Base-by-base conservation (phyloP, 2,888 invertebrate genomes). In the Ceramica pisi region DNA sequence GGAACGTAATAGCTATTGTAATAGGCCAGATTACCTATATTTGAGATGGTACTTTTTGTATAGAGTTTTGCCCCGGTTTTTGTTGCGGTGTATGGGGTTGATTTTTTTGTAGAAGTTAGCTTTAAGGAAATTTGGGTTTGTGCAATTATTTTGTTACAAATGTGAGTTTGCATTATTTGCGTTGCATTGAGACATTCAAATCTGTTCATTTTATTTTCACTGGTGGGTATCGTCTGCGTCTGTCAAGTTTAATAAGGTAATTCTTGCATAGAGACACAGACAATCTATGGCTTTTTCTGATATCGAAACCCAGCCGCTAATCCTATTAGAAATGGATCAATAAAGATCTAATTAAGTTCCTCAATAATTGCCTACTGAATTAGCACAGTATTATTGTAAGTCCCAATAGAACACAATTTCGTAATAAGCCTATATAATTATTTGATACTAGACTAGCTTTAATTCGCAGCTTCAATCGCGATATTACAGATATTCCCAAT, bases 1-100 rank as follows among this genome's bases (percentile, higher is more conserved):
- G 83, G 87, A 68, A 64, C 16, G 35, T 55, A 67, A 67, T 59
- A 62, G 26, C 10, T 35, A 48, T 23, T 50, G 38, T 38, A 44
- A 74, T 10, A 23, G n/a, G 7, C 1, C 0, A 26, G 26, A 81
- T 50, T 48, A 41, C 50, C 79, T 63, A 66, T 72, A 48, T 26
- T 16, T 26, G 21, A 19, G 14, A 38, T 12, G 10, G 9, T 12
- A 14, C 23, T 23, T 50, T 71, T 44, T n/a, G 19, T 23, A 35
- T 1, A 7, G 5, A 44, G n/a, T 0, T 35, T 21, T 51, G 50
- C 8, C 14, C 35, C 2, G 1, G 0, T 16, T 44, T 31, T 31
- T 41, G n/a, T 31, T 23, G 21, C 3, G 12, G 1, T 26, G 16
- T 59, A 1, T 23, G 1, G 9, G 5, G 2, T 3, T 23, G 6